Percentiles rank a stretch among this genome's conserved stretches.
Conservation (phyloP, 2,113 vertebrate genomes). For the Globicephala melas region DNA sequence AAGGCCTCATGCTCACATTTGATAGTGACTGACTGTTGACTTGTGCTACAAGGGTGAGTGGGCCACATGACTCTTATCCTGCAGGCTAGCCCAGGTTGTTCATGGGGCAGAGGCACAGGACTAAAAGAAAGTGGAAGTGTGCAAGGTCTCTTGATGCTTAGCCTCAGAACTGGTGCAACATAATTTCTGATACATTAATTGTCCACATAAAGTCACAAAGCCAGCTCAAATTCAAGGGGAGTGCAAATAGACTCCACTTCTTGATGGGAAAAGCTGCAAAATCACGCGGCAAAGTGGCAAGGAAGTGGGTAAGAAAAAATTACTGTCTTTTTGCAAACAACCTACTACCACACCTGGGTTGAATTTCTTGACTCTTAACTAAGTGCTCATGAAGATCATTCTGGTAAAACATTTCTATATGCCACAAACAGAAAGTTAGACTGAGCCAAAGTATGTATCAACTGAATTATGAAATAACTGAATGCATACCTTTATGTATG, state of each 20-base stretch:
- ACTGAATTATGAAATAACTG: neutral
- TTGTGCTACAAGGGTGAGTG: neutral
- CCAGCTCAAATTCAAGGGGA: neutral
- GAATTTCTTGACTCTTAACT: slow-evolving; percentile 24
- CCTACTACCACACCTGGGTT: neutral
- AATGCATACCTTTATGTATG: neutral
- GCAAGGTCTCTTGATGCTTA: neutral
- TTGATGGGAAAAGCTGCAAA: slow-evolving; percentile 18
- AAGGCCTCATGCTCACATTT: neutral
- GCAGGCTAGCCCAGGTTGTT: neutral
- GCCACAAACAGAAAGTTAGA: slow-evolving; percentile 7
- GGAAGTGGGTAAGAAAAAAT: neutral
- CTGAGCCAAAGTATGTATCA: slow-evolving; percentile 12
- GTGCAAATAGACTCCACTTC: neutral
- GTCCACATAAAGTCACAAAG: neutral
- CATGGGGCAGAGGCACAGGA: neutral
- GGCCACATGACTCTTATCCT: neutral
- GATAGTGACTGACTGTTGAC: neutral
- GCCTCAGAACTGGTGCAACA: neutral
- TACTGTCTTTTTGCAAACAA: neutral
- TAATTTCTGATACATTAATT: neutral
- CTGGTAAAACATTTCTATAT: neutral
- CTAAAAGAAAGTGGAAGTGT: neutral
- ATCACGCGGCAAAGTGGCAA: neutral
- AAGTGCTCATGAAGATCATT: neutral